Evolutionary conservation across 2,113 vertebrate genomes (phyloP), one percentile per base, ranked within the genome.

Genomic region (Catharus bicknelli): DNA sequence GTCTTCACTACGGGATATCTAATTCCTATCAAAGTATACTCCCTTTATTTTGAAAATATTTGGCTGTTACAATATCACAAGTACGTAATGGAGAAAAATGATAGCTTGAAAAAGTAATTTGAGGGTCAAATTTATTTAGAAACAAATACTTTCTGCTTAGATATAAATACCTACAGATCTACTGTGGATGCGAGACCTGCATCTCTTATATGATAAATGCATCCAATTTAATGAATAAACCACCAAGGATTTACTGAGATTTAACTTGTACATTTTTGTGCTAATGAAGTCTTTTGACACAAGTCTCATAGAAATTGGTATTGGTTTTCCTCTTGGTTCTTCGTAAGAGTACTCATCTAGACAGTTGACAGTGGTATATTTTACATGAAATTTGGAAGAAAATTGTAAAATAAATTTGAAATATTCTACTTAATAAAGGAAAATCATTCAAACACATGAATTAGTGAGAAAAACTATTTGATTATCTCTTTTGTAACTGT

Each of bases 251-350:
- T 87, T 90, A 29, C 11, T 79, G 40, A 75, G 10, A 75, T 63
- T 40, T 75, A 70, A 55, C 38, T 66, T 55, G 18, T 14, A 40
- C 5, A 63, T 75, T 90, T 91, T 55, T 70, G 47, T 89, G 25
- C 32, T 75, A 78, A 81, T 55, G 57, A 84, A 68, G 12, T 11
- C 14, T 90, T 87, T 90, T 36, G 61, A 87, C 20, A 84, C 26
- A 63, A 70, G 40, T 67, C 29, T 67, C 7, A 58, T 5, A 74
- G 32, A 66, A 81, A 86, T 4, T 47, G 26, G 3, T 77, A 34
- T 29, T 62, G 34, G 26, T 93, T 93, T 80, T 78, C 16, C 8
- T 54, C 26, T 51, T 51, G 8, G 4, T 55, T 82, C 26, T 53
- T 85, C 27, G 43, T 27, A 74, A 63, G 82, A 91, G 10, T 26